A percentile compares a stretch with the other conserved stretches of the same genome.
phyloP scores from a whole-genome alignment of 2,888 invertebrate genomes.

The Lepidocyrtinus sp. region DNA sequence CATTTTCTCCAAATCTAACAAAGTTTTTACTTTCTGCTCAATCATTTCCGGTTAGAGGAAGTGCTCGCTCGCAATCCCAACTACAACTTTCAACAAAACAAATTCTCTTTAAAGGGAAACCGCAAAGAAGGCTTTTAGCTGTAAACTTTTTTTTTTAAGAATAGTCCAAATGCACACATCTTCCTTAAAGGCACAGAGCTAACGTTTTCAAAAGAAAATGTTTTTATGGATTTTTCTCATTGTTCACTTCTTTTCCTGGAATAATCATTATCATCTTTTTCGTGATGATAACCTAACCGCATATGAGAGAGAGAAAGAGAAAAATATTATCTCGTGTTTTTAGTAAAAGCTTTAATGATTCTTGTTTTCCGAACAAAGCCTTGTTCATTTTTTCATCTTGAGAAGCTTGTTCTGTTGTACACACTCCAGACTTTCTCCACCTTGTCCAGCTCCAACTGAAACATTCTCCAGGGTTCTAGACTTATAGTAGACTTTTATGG shows the following conservation, averaged over 20 bases:
- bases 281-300: no score
- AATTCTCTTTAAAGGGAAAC: neutral
- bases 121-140: neutral
- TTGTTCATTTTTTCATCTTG: no score
- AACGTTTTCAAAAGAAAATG: neutral
- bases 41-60: slow-evolving; percentile 44
- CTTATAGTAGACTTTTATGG: no score
- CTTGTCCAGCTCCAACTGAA: no score
- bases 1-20: neutral
- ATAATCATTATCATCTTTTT: slow-evolving; percentile 9
- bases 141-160: neutral
- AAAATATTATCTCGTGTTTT: no score
- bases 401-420: no score
- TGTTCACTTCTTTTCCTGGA: neutral
- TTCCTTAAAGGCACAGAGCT: neutral
- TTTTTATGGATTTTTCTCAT: slow-evolving; percentile 18
- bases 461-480: no score
- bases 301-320: no score
- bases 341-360: no score
- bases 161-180: neutral
- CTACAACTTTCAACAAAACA: neutral
- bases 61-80: no score
- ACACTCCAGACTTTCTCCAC: no score
- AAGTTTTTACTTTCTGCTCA: slow-evolving; percentile 29
- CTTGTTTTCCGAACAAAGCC: no score